Conservation (phyloP, 30 jellyfish, hydroid and myxozoan species). For the Phacellophora camtschatica region DNA sequence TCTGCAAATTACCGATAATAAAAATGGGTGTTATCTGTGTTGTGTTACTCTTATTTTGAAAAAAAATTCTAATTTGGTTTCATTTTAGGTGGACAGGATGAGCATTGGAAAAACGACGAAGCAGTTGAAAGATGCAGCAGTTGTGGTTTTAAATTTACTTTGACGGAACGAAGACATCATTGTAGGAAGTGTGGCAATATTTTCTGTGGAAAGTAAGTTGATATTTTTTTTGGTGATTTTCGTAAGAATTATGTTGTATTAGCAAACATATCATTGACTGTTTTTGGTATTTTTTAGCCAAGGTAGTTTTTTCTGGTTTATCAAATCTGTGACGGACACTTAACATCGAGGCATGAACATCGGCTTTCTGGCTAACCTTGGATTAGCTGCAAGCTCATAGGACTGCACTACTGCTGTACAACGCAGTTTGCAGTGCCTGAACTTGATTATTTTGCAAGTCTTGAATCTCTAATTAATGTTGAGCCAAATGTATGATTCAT, state of each 20-base stretch:
- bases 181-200: slow-evolving; percentile 95
- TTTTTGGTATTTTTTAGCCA: neutral
- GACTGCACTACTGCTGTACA: too few species aligned
- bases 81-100: slow-evolving; percentile 77
- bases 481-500: too few species aligned
- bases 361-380: neutral
- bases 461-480: too few species aligned
- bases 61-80: neutral
- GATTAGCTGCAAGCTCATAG: neutral
- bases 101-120: slow-evolving; percentile 92
- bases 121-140: slow-evolving; percentile 77
- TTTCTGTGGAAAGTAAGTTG: slow-evolving; percentile 86
- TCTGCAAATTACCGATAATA: neutral
- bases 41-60: neutral
- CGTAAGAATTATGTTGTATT: too few species aligned
- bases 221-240: too few species aligned
- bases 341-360: neutral
- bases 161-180: slow-evolving; percentile 91
- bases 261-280: too few species aligned
- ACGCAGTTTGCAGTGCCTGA: too few species aligned
- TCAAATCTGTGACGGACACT: neutral
- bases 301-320: neutral
- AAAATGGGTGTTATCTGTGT: too few species aligned
- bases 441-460: too few species aligned
- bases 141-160: slow-evolving; percentile 72